Evolutionary conservation across 2,113 vertebrate species (phyloP), one percentile per base, ranked within the genome.

Genomic region (Poeciliopsis prolifica): DNA sequence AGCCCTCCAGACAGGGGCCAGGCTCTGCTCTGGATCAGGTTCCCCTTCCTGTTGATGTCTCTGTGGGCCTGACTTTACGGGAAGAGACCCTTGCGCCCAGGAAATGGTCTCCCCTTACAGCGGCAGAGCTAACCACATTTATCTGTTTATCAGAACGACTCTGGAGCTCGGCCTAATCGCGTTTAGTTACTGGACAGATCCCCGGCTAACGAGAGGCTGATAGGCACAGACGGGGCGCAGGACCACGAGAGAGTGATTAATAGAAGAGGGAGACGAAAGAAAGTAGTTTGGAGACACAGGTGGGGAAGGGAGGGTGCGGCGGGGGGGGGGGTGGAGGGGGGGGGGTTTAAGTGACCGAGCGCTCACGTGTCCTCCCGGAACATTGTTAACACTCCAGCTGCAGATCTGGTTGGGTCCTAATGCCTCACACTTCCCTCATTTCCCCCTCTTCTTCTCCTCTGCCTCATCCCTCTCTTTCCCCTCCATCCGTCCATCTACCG

Each of bases 31-130:
- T 89, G 92, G 94, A 94, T 95, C 94, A 91, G 93, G 93, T 95
- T 95, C 93, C 94, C 86, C 90, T 95, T 95, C 94, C 94, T 95
- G 94, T 95, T 95, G 93, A 94, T 85, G 90, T 92, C 93, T 93
- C 91, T 84, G 86, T 70, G 84, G 87, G 88, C 88, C 88, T 87
- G 90, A 83, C 90, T 92, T 95, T 94, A 95, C 94, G 91, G 94
- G 93, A 94, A 95, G 90, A 91, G 89, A 91, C 93, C 91, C 90
- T 58, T 91, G 89, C 89, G 80, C 93, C 93, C 94, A 95, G 94
- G 94, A 95, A 95, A 95, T 94, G 92, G 91, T 89, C 91, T 94
- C 89, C 91, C 87, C 91, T 94, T 94, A 94, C 94, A 93, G 94
- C 86, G 65, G 82, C 90, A 86, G 86, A 78, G 83, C 85, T 95